These are phyloP conservation scores for Ctenicera cuprea DNA, from an alignment of 2,888 invertebrate species.

Conservation along the genomic window DNA sequence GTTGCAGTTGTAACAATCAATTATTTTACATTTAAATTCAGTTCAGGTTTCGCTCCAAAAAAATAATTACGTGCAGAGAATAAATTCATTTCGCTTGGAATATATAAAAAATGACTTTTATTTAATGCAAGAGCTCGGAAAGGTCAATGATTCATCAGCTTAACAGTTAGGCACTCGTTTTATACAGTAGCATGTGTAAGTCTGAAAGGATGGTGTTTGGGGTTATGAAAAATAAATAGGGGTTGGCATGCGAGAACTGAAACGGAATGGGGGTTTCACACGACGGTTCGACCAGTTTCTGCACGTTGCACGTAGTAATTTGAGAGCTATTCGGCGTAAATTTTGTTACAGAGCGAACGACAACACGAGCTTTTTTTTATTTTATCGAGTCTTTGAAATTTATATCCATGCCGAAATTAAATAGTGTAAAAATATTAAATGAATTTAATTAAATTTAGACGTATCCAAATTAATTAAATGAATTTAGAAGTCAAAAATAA, in stretches of 20 bases:
- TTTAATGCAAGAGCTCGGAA: background rate
- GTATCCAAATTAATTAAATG: too few relatives aligned
- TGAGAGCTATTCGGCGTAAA: conserved; percentile 17
- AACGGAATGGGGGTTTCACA: conserved; percentile 25
- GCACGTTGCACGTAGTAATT: conserved; percentile 16
- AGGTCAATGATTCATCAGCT: conserved; percentile 28
- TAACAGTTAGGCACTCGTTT: conserved; percentile 22
- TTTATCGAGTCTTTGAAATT: background rate
- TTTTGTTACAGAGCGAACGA: background rate
- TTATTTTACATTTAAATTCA: too few relatives aligned
- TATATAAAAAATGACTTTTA: background rate
- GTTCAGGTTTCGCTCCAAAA: too few relatives aligned
- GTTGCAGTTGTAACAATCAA: too few relatives aligned
- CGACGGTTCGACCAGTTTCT: conserved; percentile 25
- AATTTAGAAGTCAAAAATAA: too few relatives aligned
- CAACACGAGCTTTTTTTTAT: background rate
- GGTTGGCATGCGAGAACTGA: conserved; percentile 20
- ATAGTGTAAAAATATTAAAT: too few relatives aligned
- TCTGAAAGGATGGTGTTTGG: conserved; percentile 21
- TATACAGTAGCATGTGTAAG: conserved; percentile 19
- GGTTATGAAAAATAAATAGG: conserved; percentile 33
- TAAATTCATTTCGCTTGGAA: background rate
- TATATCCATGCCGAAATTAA: too few relatives aligned
- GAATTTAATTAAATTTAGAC: too few relatives aligned
- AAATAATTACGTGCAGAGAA: too few relatives aligned